Conservation (phyloP, 2,797 vertebrate species). For the Sternarchorhynchus goeldii region DNA sequence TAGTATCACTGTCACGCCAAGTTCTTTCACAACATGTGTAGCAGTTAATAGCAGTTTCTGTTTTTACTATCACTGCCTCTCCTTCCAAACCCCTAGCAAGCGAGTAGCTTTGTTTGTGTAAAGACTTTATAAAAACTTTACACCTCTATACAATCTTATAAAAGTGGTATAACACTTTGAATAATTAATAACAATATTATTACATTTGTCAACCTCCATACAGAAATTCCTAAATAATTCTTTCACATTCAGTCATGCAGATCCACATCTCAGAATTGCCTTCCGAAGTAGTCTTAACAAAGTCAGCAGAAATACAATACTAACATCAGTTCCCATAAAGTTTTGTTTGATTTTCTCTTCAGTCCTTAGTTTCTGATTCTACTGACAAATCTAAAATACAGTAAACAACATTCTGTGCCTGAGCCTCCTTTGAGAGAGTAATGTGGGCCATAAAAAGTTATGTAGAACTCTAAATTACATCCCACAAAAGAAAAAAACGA, state of each 20-base stretch:
- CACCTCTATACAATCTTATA: not conserved
- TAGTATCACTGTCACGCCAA: not conserved
- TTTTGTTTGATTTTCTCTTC: no score
- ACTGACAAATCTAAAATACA: no score
- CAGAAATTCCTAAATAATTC: not conserved
- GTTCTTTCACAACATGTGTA: not conserved
- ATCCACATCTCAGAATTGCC: not conserved
- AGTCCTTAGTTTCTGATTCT: no score
- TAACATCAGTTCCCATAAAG: not conserved
- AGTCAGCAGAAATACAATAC: not conserved
- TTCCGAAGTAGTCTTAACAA: not conserved
- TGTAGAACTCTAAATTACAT: no score
- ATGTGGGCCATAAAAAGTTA: no score
- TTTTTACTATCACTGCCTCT: not conserved
- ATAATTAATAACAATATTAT: no score
- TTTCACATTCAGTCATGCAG: slow-evolving; percentile 9
- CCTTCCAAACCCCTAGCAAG: not conserved
- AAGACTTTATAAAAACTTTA: no score
- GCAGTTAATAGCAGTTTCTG: not conserved
- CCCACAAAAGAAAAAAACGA: no score
- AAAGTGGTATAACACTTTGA: not conserved
- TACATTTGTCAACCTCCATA: no score
- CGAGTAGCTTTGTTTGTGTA: no score
- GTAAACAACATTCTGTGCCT: no score
- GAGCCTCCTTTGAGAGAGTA: no score